These are phyloP conservation scores for Hippocampus barbouri DNA, from an alignment of 2,113 vertebrate species.

Conservation along the genomic window DNA sequence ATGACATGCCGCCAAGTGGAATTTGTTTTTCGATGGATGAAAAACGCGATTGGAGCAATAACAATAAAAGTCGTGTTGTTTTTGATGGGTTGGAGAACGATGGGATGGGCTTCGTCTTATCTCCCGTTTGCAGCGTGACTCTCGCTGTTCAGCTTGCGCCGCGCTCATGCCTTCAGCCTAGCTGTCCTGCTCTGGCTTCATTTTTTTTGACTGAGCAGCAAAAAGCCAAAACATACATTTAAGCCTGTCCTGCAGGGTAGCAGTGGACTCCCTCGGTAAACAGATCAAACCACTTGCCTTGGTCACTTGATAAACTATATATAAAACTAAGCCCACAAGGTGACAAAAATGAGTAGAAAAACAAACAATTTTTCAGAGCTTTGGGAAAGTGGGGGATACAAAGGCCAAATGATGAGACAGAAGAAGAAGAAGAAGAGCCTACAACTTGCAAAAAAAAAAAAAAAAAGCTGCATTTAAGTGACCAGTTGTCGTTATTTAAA, in stretches of 20 bases:
- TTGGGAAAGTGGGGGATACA: no score
- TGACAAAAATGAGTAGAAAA: not conserved
- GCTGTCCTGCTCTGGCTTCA: constrained; percentile 22
- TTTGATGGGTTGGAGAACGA: constrained; percentile 44
- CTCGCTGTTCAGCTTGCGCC: constrained; percentile 48
- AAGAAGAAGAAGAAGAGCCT: no score
- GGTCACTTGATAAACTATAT: not conserved
- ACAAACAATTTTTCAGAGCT: no score
- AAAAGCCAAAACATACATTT: constrained; percentile 43
- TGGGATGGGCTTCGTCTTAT: constrained; percentile 65
- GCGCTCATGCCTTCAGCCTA: constrained; percentile 29
- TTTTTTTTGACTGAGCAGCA: constrained; percentile 53
- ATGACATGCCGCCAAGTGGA: constrained; percentile 32
- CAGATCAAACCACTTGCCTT: not conserved
- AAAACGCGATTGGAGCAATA: constrained; percentile 25
- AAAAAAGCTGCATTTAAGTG: no score
- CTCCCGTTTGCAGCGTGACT: constrained; percentile 48
- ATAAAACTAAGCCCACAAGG: not conserved
- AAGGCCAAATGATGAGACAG: no score
- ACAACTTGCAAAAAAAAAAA: no score
- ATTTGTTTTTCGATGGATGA: constrained; percentile 42
- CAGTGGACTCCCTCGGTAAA: not conserved
- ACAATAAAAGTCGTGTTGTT: constrained; percentile 39
- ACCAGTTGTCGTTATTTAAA: no score
- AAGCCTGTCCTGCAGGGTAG: not conserved